Evolutionary conservation across 92 coral and sea anemone genomes (phyloP).

Genomic region (Umimayanthus chanpuru): DNA sequence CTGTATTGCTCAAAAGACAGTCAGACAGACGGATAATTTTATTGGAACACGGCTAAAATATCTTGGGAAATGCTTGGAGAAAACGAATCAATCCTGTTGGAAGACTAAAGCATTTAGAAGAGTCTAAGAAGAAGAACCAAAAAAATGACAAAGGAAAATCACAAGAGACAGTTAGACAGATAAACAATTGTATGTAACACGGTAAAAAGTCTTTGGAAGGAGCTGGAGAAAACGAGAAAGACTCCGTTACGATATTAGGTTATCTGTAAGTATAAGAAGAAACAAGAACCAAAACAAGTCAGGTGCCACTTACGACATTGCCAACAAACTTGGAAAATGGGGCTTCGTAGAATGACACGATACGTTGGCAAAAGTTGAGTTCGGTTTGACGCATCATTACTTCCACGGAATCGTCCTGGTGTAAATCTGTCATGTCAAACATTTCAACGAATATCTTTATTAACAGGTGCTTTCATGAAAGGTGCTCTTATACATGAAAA

Average conservation of each 20-base stretch:
- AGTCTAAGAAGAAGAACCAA: no score
- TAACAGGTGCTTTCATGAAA: not conserved
- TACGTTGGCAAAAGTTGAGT: slow-evolving; percentile 62
- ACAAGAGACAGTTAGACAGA: no score
- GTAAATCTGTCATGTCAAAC: slow-evolving; percentile 56
- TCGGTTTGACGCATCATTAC: slow-evolving; percentile 75
- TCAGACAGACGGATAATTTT: no score
- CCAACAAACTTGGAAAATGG: slow-evolving; percentile 94
- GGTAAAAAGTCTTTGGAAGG: no score
- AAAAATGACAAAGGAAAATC: no score
- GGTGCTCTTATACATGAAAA: not conserved
- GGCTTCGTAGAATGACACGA: slow-evolving; percentile 81
- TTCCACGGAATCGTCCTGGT: slow-evolving; percentile 85
- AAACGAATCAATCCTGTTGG: not conserved
- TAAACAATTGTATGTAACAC: no score
- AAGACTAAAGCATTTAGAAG: not conserved
- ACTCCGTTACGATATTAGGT: no score
- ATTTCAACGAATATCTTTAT: not conserved
- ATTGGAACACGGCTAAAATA: no score
- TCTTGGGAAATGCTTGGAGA: not conserved
- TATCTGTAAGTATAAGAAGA: not conserved
- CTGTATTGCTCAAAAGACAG: not conserved
- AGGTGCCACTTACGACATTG: slow-evolving; percentile 74
- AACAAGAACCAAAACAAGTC: not conserved
- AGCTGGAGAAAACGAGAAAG: not conserved